Evolutionary conservation across 2,797 vertebrate species (phyloP), one percentile per base, ranked within the genome.

Genomic region (Gymnothorax javanicus): DNA sequence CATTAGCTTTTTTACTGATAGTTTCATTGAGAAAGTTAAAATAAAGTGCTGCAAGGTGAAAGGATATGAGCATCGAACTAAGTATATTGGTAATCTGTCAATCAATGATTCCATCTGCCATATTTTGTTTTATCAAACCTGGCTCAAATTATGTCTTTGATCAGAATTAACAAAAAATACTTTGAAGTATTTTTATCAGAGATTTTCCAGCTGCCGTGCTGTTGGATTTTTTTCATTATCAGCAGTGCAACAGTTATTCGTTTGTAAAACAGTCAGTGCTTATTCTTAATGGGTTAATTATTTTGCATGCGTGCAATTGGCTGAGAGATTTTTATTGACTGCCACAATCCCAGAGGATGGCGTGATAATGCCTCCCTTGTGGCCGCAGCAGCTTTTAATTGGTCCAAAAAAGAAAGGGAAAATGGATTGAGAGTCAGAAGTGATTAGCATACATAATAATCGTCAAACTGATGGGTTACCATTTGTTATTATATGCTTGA

Each of bases 381-480:
- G 91, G 94, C 87, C 84, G 90, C 89, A 93, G 92, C 93, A 92
- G 93, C 92, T 94, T 94, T 95, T 94, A 92, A 94, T 94, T 91
- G 79, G 85, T 87, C 85, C 82, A 85, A 89, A 85, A 69, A 87
- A 77, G 79, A 43, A 84, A 77, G 86, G 75, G 77, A 87, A 57
- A 82, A 88, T 71, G 60, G 82, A 82, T 59, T 62, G 83, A 89
- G 87, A 87, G 89, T 87, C 87, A 87, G 92, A 87, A 92, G 89
- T 75, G 90, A 90, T 33, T 87, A 86, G 87, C 52, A 83, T 85
- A 33, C 33, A 84, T 84, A 75, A 84, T 84, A 58, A 82, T 92
- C 90, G 87, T 90, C 91, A 89, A 91, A 92, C 93, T 94, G 92
- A 94, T 94, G 92, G 92, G 91, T 90, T 89, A 85, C 91, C 89